phyloP scores from a whole-genome alignment of 2,113 vertebrate genomes.

The Sylvicapra grimmia region DNA sequence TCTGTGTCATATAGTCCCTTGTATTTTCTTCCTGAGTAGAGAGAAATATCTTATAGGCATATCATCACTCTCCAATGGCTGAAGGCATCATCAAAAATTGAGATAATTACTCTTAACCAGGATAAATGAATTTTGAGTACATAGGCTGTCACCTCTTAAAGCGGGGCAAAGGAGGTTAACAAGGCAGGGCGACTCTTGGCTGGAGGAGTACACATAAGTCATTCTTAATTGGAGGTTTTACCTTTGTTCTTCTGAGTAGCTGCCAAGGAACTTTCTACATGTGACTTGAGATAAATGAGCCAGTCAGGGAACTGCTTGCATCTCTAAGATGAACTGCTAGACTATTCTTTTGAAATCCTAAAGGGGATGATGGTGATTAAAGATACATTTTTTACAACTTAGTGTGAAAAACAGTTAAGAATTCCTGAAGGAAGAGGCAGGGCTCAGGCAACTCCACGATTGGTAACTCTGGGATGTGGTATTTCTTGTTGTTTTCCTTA shows the following conservation, averaged over 20 bases:
- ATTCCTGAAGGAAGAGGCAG: neutral
- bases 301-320: slow-evolving; percentile 24
- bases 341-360: slow-evolving; percentile 36
- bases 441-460: neutral
- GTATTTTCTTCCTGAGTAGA: slow-evolving; percentile 45
- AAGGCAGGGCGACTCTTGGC: slow-evolving; percentile 21
- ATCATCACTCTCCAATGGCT: slow-evolving; percentile 30
- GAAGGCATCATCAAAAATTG: slow-evolving; percentile 29
- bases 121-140: slow-evolving; percentile 53
- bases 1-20: neutral
- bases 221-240: slow-evolving; percentile 60
- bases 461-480: neutral
- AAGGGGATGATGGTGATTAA: slow-evolving; percentile 42
- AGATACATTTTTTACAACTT: slow-evolving; percentile 17
- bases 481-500: neutral
- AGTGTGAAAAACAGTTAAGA: slow-evolving; percentile 1
- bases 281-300: slow-evolving; percentile 45
- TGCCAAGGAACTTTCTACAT: slow-evolving; percentile 52
- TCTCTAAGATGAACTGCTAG: slow-evolving; percentile 31
- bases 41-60: slow-evolving; percentile 31
- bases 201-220: slow-evolving; percentile 27
- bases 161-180: slow-evolving; percentile 9
- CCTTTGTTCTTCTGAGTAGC: slow-evolving; percentile 45
- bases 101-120: slow-evolving; percentile 54
- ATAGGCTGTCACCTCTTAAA: slow-evolving; percentile 9